A percentile compares a stretch with the other conserved stretches of the same genome.
Conservation (phyloP, 2,113 vertebrate species). For the Cochlearius cochlearius region DNA sequence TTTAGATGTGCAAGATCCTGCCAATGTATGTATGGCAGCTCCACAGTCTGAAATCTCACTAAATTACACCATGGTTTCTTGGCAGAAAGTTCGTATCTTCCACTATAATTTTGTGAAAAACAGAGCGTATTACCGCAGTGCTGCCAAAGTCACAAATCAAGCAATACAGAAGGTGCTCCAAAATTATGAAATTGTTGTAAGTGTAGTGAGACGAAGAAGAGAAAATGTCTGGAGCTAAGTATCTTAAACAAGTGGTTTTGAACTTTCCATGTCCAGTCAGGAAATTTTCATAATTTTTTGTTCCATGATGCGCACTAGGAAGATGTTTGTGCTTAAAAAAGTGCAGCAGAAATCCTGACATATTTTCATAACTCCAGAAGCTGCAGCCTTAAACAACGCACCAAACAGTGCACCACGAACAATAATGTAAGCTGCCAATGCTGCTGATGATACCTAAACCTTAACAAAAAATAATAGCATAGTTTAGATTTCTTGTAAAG, state of each 20-base stretch:
- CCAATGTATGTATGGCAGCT: neutral
- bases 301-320: neutral
- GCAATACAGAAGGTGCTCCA: neutral
- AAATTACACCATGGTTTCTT: neutral
- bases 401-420: neutral
- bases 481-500: slow-evolving; percentile 26
- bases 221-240: neutral
- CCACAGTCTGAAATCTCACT: neutral
- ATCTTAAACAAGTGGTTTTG: neutral
- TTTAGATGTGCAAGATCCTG: neutral
- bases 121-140: neutral
- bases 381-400: neutral
- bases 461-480: neutral
- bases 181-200: neutral
- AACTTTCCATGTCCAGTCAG: neutral
- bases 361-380: neutral
- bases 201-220: neutral
- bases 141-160: neutral
- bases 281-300: neutral
- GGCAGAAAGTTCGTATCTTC: neutral
- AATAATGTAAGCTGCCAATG: neutral
- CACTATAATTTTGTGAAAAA: neutral
- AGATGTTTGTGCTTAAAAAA: neutral
- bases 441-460: neutral
- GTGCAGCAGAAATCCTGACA: neutral